Conservation (phyloP, 1,140 invertebrate genomes). For the Eufriesea mexicana region DNA sequence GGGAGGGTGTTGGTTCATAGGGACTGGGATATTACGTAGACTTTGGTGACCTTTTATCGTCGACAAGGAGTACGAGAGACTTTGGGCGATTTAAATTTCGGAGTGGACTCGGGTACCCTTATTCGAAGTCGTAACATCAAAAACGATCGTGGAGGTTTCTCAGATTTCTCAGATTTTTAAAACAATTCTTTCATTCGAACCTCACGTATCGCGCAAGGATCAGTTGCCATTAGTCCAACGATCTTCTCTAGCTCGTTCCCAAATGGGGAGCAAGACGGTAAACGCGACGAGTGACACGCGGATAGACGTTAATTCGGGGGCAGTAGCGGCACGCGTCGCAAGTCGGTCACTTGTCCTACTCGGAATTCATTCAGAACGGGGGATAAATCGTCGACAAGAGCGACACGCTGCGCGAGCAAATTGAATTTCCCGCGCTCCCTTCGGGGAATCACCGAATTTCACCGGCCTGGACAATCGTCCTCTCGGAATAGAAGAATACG, state of each 20-base stretch:
- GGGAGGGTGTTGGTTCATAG: background rate
- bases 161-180: no score
- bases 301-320: constrained; percentile 40
- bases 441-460: background rate
- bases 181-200: no score
- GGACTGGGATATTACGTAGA: background rate
- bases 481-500: background rate
- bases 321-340: background rate
- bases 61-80: background rate
- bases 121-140: no score
- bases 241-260: fast-evolving
- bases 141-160: no score
- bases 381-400: constrained; percentile 37
- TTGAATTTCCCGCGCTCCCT: constrained; percentile 12
- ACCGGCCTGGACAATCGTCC: constrained; percentile 23
- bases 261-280: background rate
- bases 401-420: constrained; percentile 3
- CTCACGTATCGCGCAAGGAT: no score
- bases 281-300: background rate
- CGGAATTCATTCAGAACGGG: constrained; percentile 41
- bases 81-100: no score
- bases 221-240: no score
- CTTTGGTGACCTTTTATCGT: background rate
- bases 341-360: background rate
- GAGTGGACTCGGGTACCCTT: no score